Evolutionary conservation across 2,113 vertebrate species (phyloP).

Genomic region (Pavo muticus): DNA sequence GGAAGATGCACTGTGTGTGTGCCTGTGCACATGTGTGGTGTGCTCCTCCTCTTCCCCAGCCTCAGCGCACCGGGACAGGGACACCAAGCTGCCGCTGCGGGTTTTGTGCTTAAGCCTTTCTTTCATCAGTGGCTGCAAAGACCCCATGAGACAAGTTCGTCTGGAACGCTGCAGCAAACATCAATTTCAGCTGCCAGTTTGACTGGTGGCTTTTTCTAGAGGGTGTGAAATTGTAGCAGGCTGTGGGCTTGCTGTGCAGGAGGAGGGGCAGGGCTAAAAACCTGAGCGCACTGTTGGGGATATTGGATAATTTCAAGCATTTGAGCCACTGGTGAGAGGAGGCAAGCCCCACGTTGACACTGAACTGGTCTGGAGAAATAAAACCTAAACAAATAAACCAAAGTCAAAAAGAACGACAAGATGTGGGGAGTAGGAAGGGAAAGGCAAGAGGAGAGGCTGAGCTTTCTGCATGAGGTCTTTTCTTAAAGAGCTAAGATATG

Average conservation of each 20-base stretch:
- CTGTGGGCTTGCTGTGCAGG: neutral
- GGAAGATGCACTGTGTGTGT: conserved; percentile 31
- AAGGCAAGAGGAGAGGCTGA: neutral
- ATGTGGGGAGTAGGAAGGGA: neutral
- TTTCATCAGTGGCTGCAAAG: neutral
- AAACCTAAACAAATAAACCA: accelerated
- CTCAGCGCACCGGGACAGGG: accelerated
- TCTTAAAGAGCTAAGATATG: neutral
- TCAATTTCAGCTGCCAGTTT: neutral
- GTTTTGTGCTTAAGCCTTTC: neutral
- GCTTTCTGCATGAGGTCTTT: neutral
- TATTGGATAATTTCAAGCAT: neutral
- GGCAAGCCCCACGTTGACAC: neutral
- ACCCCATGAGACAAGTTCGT: neutral
- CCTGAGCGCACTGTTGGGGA: accelerated
- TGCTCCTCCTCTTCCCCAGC: neutral
- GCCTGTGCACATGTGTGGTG: neutral
- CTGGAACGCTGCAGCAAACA: neutral
- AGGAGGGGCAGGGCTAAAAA: neutral
- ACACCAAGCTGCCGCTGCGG: neutral
- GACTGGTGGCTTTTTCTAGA: neutral
- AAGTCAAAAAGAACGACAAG: neutral
- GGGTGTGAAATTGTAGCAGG: neutral
- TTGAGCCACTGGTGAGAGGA: neutral
- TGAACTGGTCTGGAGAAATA: neutral